Base-by-base conservation (phyloP, 2,888 invertebrate genomes). In the Rhagophthalmus giganteus region DNA sequence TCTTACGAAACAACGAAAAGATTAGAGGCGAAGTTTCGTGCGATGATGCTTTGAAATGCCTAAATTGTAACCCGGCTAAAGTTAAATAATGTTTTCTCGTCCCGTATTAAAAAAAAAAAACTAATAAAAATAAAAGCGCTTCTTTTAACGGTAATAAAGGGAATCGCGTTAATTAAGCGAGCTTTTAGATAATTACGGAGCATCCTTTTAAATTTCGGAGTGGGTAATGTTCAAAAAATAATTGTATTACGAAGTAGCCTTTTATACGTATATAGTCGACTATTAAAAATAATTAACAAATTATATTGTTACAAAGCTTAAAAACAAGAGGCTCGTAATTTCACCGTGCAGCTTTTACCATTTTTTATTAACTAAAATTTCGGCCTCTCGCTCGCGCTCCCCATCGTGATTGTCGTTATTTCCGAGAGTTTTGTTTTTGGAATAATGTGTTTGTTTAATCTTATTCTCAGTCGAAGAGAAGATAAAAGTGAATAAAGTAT, bases 51-150 rank as follows among this genome's bases (percentile, higher is more conserved):
- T 44, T 35, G 27, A 30, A 44, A 45, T 13, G 28, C 13, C 28
- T 20, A 45, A 45, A 35, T 37, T 48, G 13, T 48, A 40, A 37
- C 30, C 49, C 10, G 16, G 37, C 35, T 37, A 41, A 50, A 50
- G 32, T 14, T 39, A 44, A 50, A 50, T 34, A 31, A 50, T 38
- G 38, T 38, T 37, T 46, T 46, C 38, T 46, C 46, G 20, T 20
- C 37, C 24, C 30, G 35, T 32, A 34, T 46, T 46, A 30, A 47
- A 47, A n/a, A n/a, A 35, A 44, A 46, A 45, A 38, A 45, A 30
- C 39, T 51, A 46, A 51, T 51, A 51, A 51, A 51, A 51, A 51
- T 51, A 51, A 51, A 51, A 51, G 40, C 40, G 50, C 46, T 46
- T 51, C 51, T 51, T 51, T 51, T 45, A 46, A 38, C 32, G 34